Conservation (phyloP, 2,113 vertebrate species). For the Anser cygnoides region DNA sequence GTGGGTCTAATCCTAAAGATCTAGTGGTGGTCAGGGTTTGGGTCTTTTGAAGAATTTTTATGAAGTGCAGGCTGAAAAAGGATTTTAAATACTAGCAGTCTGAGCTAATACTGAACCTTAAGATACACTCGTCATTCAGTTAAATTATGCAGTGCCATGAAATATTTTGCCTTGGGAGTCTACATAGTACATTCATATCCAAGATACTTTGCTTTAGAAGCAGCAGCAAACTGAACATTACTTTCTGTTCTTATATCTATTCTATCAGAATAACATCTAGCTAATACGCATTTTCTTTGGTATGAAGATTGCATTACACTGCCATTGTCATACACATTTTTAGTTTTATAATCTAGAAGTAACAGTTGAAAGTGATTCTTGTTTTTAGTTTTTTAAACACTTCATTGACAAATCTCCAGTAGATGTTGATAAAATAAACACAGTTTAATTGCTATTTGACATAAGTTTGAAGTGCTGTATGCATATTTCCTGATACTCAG, state of each 20-base stretch:
- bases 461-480: not conserved
- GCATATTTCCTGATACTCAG: not conserved
- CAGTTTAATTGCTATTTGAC: not conserved
- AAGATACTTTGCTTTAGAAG: not conserved
- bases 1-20: not conserved
- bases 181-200: not conserved
- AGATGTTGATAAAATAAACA: not conserved
- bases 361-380: not conserved
- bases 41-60: not conserved
- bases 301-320: not conserved
- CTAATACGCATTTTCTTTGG: not conserved
- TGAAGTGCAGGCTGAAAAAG: not conserved
- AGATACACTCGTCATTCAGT: not conserved
- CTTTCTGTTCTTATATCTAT: not conserved
- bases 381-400: not conserved
- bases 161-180: not conserved
- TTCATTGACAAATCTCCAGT: not conserved
- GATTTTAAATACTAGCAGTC: not conserved
- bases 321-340: not conserved
- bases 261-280: not conserved
- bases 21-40: not conserved
- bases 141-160: not conserved
- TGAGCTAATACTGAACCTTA: not conserved
- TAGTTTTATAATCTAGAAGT: not conserved
- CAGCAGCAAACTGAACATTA: not conserved